Evolutionary conservation across 1,140 invertebrate genomes (phyloP).

Genomic region (Scaptomyza graminum): DNA sequence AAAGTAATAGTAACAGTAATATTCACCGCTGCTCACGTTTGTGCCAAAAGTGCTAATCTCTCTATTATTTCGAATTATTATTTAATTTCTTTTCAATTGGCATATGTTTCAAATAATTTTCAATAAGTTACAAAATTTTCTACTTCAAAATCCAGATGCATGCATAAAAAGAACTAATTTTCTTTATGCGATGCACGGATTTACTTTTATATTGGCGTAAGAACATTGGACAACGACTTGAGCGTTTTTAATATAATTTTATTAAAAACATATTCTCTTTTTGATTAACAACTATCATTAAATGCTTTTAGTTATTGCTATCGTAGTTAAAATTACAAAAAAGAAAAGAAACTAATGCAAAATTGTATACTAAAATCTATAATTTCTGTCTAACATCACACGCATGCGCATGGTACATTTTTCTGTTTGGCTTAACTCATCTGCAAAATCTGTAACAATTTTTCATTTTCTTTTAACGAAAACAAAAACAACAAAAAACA

Average conservation of each 20-base stretch:
- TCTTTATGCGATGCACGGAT: conserved; percentile 23
- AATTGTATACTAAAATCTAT: conserved; percentile 81
- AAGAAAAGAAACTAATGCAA: conserved; percentile 63
- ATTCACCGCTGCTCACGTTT: conserved; percentile 44
- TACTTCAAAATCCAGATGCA: conserved; percentile 9
- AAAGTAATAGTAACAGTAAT: conserved; percentile 3
- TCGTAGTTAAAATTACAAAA: conserved; percentile 59
- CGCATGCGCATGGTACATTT: conserved; percentile 84
- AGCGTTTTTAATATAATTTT: neutral
- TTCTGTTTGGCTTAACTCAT: conserved; percentile 72
- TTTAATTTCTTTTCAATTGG: conserved; percentile 39
- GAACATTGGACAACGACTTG: neutral
- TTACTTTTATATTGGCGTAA: conserved; percentile 15
- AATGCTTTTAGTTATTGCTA: conserved; percentile 69
- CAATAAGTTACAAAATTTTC: neutral
- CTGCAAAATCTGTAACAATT: conserved; percentile 66
- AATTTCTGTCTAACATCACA: conserved; percentile 84
- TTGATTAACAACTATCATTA: conserved; percentile 6
- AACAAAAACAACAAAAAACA: conserved; percentile 22
- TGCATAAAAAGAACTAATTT: conserved; percentile 22
- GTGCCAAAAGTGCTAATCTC: conserved; percentile 37
- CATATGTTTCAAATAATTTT: conserved; percentile 5
- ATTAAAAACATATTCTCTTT: neutral
- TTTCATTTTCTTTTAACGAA: conserved; percentile 52
- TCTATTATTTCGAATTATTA: neutral